A percentile compares a stretch with the other conserved stretches of the same genome.
phyloP scores from a whole-genome alignment of 2,113 vertebrate species.

The Tangachromis dhanisi region DNA sequence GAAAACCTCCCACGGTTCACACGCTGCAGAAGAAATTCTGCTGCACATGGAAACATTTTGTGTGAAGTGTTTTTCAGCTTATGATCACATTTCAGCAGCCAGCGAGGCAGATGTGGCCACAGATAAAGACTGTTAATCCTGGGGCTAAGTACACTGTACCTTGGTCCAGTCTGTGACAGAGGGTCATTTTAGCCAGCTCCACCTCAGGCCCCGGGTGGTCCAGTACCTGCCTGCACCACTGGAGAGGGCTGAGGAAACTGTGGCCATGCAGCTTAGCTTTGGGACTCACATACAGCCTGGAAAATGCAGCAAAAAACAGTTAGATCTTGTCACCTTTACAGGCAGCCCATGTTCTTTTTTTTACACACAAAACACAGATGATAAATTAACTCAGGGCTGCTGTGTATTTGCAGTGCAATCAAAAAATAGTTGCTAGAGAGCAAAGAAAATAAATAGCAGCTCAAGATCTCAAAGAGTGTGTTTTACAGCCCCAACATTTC shows the following conservation, averaged over 20 bases:
- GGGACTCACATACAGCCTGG: conserved; percentile 86
- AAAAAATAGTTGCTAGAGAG: background rate
- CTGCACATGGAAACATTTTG: background rate
- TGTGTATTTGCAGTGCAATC: background rate
- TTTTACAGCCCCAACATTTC: background rate
- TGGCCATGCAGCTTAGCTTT: conserved; percentile 73
- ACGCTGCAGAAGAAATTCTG: background rate
- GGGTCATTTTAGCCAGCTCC: conserved; percentile 87
- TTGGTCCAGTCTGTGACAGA: conserved; percentile 93
- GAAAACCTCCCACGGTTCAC: background rate
- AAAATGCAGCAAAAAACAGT: conserved; percentile 1
- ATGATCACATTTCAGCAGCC: conserved; percentile 18
- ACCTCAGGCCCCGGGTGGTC: conserved; percentile 90
- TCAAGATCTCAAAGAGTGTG: background rate
- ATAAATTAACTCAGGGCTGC: background rate
- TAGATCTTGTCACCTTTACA: background rate
- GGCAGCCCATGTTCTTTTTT: background rate
- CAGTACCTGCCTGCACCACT: conserved; percentile 92
- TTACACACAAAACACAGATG: background rate
- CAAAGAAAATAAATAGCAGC: background rate
- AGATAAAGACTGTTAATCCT: conserved; percentile 4
- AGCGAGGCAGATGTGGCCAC: background rate
- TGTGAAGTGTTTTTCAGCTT: background rate
- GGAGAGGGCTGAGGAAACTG: conserved; percentile 77
- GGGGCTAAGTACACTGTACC: conserved; percentile 68